Evolutionary conservation across 2,888 invertebrate genomes (phyloP), one percentile per base, ranked within the genome.

Genomic region (Idaea straminata): DNA sequence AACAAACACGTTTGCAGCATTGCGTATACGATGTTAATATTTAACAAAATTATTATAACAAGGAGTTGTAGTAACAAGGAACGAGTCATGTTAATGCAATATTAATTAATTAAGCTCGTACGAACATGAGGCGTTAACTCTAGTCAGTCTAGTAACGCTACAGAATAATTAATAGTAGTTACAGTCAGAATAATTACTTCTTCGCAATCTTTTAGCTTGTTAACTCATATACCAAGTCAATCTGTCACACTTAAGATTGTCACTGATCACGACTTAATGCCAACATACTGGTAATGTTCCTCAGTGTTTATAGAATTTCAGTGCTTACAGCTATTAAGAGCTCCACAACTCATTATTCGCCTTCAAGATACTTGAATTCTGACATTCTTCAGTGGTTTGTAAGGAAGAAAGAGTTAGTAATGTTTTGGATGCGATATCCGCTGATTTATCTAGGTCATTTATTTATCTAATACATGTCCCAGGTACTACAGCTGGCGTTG

Each of bases 281-380:
- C 15, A 58, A 58, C 16, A 59, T 47, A 47, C 59, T 25, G 59
- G 25, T 25, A 34, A 34, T 59, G 15, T 15, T 59, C 13, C 13
- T 59, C 63, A 66, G 62, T 59, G 61, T 59, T 61, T 66, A 67
- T 65, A 67, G 70, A 73, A 74, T 84, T 87, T 85, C 79, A 81
- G 80, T 75, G 76, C 75, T 78, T 74, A 75, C 76, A 74, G 81
- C 81, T 85, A 87, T 59, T 87, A 85, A 85, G 83, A 84, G 82
- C 84, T 81, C 79, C 76, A 77, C 77, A 77, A 83, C 86, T 92
- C 92, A 92, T 92, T 91, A 89, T 84, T 90, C 85, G 83, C 84
- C 83, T 88, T 89, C 88, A 87, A 79, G 77, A 75, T 77, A 82
- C 84, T 83, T 86, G 87, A 86, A 87, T 83, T 81, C 88, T 88